Percentiles rank a stretch among this genome's conserved stretches.
phyloP scores from a whole-genome alignment of 2,888 invertebrate genomes.

The Eupithecia tripunctaria region DNA sequence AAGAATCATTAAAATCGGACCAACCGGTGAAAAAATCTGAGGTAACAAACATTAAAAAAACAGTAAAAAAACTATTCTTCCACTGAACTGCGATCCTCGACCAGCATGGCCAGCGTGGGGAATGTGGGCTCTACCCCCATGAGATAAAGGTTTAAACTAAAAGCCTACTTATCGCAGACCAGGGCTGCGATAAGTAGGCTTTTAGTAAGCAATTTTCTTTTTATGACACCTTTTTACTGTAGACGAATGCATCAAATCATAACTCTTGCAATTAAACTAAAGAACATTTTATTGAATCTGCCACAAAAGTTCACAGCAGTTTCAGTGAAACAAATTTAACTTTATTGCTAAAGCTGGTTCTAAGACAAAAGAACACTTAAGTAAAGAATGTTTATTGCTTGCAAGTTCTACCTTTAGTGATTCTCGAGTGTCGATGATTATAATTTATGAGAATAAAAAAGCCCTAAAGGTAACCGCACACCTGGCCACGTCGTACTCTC shows the following conservation, averaged over 20 bases:
- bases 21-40: no score
- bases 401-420: not conserved
- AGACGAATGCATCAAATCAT: not conserved
- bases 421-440: not conserved
- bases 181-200: not conserved
- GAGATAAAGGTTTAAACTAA: no score
- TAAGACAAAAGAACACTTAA: not conserved
- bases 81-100: no score
- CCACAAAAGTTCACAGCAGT: not conserved
- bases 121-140: no score
- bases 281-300: not conserved
- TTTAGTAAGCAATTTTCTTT: not conserved
- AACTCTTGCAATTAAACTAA: slow-evolving; percentile 2
- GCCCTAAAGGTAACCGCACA: not conserved
- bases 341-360: not conserved
- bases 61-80: no score
- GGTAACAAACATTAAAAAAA: no score
- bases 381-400: not conserved
- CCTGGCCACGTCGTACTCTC: no score
- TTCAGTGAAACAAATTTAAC: not conserved
- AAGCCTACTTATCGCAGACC: no score
- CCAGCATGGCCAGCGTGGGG: no score
- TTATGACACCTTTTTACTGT: not conserved
- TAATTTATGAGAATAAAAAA: not conserved
- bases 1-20: no score